Conservation (phyloP, 2,888 invertebrate species). For the Pelosia muscerda region DNA sequence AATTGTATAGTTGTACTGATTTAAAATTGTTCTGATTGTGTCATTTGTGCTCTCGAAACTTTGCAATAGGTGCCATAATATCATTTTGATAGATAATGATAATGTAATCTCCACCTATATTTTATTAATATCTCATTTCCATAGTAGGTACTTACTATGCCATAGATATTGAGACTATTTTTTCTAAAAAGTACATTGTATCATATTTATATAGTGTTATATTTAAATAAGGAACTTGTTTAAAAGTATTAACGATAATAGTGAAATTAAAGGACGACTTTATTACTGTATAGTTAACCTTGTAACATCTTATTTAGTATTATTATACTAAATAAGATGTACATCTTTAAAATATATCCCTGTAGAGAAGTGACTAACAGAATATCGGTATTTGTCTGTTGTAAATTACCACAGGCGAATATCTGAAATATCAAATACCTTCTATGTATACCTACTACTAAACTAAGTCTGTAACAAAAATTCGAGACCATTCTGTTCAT, state of each 20-base stretch:
- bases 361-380: too few species aligned
- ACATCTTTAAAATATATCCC: neutral
- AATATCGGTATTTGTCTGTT: neutral
- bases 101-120: conserved; percentile 33
- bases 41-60: conserved; percentile 7
- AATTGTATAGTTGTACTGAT: neutral
- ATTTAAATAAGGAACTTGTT: neutral
- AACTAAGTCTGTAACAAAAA: too few species aligned
- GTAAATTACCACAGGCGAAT: neutral
- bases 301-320: neutral
- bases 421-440: neutral
- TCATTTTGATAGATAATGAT: conserved; percentile 30
- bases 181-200: neutral
- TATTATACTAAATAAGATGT: neutral
- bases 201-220: neutral
- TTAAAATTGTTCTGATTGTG: neutral
- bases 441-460: too few species aligned
- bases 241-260: neutral
- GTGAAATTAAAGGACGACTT: neutral
- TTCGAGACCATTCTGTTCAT: too few species aligned
- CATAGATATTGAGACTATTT: neutral
- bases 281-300: neutral
- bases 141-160: neutral
- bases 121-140: neutral
- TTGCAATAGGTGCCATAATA: conserved; percentile 24